A percentile compares a stretch with the other conserved stretches of the same genome.
These are phyloP conservation scores for Naja naja DNA, from an alignment of 2,113 vertebrate species.

Conservation along the genomic window DNA sequence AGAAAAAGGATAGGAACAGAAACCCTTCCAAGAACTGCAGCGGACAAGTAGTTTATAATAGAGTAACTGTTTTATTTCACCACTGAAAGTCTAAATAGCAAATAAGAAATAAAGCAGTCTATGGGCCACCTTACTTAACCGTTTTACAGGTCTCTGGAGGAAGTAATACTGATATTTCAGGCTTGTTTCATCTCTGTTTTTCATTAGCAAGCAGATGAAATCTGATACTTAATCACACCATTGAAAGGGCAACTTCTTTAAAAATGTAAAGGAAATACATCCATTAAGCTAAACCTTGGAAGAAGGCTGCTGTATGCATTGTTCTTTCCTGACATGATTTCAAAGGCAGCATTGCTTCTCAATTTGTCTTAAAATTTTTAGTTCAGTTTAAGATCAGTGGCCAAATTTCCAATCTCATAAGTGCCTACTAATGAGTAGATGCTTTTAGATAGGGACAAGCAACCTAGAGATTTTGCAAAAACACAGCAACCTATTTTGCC, in stretches of 20 bases:
- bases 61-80: constrained; percentile 5
- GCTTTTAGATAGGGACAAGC: neutral
- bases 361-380: constrained; percentile 10
- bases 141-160: neutral
- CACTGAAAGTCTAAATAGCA: neutral
- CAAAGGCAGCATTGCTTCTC: neutral
- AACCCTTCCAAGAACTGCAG: neutral
- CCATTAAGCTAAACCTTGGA: constrained; percentile 7
- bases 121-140: neutral
- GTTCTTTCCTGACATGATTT: neutral
- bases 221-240: neutral
- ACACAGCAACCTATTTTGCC: neutral
- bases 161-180: neutral
- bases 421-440: neutral
- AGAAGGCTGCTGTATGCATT: neutral
- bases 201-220: constrained; percentile 10
- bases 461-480: neutral
- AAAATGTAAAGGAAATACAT: neutral
- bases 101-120: constrained; percentile 9
- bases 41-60: neutral
- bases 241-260: constrained; percentile 16
- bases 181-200: constrained; percentile 2
- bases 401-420: constrained; percentile 10
- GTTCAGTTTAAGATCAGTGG: neutral
- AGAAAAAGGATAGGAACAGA: neutral